A percentile compares a stretch with the other conserved stretches of the same genome.
phyloP scores from a whole-genome alignment of 2,797 vertebrate species.

The Pipistrellus nathusii region DNA sequence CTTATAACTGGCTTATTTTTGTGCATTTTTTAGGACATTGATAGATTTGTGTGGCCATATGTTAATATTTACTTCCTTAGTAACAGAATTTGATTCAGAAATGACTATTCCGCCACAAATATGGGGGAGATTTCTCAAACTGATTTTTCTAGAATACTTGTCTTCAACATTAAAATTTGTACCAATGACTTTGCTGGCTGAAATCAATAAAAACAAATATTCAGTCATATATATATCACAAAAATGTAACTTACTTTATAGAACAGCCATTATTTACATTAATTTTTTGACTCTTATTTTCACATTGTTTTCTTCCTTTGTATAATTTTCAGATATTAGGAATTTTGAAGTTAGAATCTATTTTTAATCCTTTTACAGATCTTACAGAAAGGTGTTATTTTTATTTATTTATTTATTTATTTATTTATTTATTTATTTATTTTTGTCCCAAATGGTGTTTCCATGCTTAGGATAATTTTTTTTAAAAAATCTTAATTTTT shows the following conservation, averaged over 20 bases:
- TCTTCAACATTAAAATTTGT: background rate
- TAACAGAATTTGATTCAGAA: slow-evolving; percentile 50
- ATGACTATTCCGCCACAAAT: background rate
- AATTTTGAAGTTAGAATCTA: background rate
- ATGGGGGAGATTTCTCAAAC: background rate
- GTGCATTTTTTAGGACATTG: background rate
- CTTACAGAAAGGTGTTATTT: background rate
- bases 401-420: too few species aligned
- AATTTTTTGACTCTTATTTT: background rate
- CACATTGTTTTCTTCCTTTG: background rate
- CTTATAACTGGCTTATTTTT: background rate
- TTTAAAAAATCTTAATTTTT: background rate
- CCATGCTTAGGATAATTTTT: background rate
- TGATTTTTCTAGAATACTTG: background rate
- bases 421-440: background rate
- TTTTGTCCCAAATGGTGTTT: background rate
- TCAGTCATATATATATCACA: background rate
- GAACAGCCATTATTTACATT: background rate
- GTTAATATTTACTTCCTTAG: slow-evolving; percentile 41
- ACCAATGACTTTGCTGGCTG: background rate
- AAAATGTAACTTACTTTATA: background rate
- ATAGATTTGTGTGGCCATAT: background rate
- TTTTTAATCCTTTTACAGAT: background rate
- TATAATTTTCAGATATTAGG: background rate
- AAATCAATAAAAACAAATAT: background rate